These are phyloP conservation scores for Vanessa tameamea DNA, from an alignment of 1,140 invertebrate species.

Conservation along the genomic window DNA sequence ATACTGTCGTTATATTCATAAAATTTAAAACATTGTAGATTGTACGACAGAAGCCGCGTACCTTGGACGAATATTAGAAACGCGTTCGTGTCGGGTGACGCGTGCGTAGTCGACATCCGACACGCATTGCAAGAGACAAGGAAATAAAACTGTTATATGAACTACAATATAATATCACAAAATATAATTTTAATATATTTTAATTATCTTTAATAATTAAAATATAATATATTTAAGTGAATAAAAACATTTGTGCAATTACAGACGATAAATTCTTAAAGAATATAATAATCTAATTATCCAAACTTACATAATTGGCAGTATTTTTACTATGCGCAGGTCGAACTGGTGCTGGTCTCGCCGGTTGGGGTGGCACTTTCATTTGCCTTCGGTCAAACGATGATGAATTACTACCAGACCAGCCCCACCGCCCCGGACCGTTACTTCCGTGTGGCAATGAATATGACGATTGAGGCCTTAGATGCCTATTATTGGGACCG, in stretches of 20 bases:
- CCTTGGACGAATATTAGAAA: constrained; percentile 51
- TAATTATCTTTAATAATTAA: background rate
- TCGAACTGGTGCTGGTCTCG: constrained; percentile 70
- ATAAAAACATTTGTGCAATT: background rate
- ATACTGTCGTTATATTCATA: constrained; percentile 26
- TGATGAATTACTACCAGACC: constrained; percentile 69
- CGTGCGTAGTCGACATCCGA: constrained; percentile 62
- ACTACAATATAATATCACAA: background rate
- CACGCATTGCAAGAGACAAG: constrained; percentile 59
- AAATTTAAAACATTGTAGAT: constrained; percentile 24
- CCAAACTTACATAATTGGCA: constrained; percentile 64
- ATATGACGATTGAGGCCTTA: constrained; percentile 73
- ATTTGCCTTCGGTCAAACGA: constrained; percentile 75
- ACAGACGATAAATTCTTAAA: background rate
- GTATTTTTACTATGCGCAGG: constrained; percentile 61
- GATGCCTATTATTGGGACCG: constrained; percentile 59
- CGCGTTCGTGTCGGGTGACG: constrained; percentile 57
- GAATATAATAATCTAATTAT: background rate
- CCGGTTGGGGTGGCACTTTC: constrained; percentile 75
- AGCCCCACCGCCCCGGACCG: constrained; percentile 69
- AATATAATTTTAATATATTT: background rate
- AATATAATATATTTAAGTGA: background rate
- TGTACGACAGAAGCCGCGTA: constrained; percentile 42
- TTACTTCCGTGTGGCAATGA: constrained; percentile 71
- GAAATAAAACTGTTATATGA: constrained; percentile 31